A percentile compares a stretch with the other conserved stretches of the same genome.
Conservation (phyloP, 2,113 vertebrate genomes). For the Gnathonemus echidnorhynchus region DNA sequence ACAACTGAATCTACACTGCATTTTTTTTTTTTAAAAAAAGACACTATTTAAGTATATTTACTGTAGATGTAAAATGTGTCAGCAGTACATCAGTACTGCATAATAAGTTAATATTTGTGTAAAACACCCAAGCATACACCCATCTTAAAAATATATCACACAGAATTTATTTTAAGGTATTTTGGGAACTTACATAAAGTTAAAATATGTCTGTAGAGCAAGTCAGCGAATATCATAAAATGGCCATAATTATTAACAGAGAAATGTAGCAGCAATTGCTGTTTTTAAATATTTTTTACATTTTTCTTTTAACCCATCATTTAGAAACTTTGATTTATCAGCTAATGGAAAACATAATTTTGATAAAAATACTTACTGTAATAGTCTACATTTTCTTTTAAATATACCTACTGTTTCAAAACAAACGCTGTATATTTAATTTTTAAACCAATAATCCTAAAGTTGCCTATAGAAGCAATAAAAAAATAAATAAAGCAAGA, state of each 20-base stretch:
- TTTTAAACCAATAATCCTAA: neutral
- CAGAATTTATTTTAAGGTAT: neutral
- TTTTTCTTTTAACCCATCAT: neutral
- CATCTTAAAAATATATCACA: neutral
- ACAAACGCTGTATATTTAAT: neutral
- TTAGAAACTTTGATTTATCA: neutral
- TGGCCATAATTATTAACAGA: neutral
- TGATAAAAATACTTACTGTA: neutral
- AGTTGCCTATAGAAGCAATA: neutral
- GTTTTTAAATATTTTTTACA: neutral
- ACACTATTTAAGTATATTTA: neutral
- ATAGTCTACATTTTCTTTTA: neutral
- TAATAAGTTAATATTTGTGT: neutral
- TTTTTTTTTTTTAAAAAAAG: neutral
- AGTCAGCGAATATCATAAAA: neutral
- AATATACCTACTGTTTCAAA: neutral
- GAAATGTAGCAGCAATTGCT: neutral
- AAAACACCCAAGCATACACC: neutral
- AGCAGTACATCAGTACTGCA: neutral
- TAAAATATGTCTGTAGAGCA: neutral
- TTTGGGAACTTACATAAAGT: neutral
- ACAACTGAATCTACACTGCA: neutral
- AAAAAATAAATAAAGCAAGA: neutral
- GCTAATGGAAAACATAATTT: neutral
- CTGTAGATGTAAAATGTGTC: neutral